Evolutionary conservation across 2,113 vertebrate genomes (phyloP).

Genomic region (Megaceryle torquata): DNA sequence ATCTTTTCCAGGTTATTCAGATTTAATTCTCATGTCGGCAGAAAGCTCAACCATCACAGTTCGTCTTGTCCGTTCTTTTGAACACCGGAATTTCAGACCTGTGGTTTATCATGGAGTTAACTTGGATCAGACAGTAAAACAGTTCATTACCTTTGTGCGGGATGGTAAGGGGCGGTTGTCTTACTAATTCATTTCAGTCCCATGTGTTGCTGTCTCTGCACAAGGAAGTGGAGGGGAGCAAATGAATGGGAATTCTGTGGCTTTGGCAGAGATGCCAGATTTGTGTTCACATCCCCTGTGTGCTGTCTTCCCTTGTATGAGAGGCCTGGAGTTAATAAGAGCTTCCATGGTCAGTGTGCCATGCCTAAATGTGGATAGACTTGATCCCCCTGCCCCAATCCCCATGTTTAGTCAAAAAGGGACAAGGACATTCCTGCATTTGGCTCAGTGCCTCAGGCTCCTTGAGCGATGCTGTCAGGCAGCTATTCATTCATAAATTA

Average conservation of each 20-base stretch:
- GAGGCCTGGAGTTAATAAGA: background rate
- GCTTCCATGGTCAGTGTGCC: background rate
- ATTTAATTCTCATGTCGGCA: conserved; percentile 72
- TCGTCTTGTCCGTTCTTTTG: conserved; percentile 89
- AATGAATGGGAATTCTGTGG: background rate
- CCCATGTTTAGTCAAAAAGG: background rate
- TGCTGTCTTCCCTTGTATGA: background rate
- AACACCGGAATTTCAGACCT: conserved; percentile 87
- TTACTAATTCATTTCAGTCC: accelerated
- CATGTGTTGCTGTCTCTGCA: background rate
- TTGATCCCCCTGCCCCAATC: background rate
- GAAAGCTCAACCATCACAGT: conserved; percentile 80
- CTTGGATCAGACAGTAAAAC: conserved; percentile 82
- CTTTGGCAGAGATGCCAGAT: background rate
- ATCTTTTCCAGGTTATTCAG: conserved; percentile 1
- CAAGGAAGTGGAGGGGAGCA: background rate
- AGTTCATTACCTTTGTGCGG: conserved; percentile 82
- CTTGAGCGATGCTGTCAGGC: background rate
- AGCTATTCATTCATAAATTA: conserved; percentile 6
- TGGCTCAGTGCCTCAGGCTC: background rate
- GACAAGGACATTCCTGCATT: background rate
- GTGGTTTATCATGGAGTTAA: conserved; percentile 81
- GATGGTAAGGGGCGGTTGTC: conserved; percentile 72
- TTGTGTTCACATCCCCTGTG: background rate
- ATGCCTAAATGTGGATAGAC: background rate